phyloP scores from a whole-genome alignment of 2,888 invertebrate species.

The Cosmia pyralina region DNA sequence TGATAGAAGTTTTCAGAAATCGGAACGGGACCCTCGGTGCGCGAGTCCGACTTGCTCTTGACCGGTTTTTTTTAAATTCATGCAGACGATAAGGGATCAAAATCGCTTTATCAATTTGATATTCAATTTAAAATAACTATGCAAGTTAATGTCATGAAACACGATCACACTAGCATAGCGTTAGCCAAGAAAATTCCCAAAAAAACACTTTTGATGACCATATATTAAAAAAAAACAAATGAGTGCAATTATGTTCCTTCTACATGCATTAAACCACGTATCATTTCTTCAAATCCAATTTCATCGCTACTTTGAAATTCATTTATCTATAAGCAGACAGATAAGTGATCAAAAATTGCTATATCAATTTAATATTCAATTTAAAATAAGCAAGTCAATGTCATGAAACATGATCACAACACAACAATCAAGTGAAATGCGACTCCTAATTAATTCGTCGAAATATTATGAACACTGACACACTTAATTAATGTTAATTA shows the following conservation, averaged over 20 bases:
- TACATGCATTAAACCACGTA: no score
- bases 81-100: not conserved
- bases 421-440: conserved; percentile 17
- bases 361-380: conserved; percentile 3
- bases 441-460: conserved; percentile 6
- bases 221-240: no score
- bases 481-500: conserved; percentile 20
- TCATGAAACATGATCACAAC: conserved; percentile 10
- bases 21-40: no score
- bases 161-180: conserved; percentile 4
- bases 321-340: no score
- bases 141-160: conserved; percentile 5
- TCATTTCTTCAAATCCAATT: no score
- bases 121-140: conserved; percentile 6
- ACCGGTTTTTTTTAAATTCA: no score
- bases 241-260: no score
- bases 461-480: conserved; percentile 5
- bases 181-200: no score
- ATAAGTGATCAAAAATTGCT: conserved; percentile 1
- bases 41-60: no score
- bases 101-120: conserved; percentile 10
- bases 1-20: no score
- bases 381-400: conserved; percentile 6
- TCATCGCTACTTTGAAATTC: no score
- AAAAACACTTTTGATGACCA: no score